phyloP scores from a whole-genome alignment of 2,113 vertebrate genomes.

The Phalacrocorax pelagicus region DNA sequence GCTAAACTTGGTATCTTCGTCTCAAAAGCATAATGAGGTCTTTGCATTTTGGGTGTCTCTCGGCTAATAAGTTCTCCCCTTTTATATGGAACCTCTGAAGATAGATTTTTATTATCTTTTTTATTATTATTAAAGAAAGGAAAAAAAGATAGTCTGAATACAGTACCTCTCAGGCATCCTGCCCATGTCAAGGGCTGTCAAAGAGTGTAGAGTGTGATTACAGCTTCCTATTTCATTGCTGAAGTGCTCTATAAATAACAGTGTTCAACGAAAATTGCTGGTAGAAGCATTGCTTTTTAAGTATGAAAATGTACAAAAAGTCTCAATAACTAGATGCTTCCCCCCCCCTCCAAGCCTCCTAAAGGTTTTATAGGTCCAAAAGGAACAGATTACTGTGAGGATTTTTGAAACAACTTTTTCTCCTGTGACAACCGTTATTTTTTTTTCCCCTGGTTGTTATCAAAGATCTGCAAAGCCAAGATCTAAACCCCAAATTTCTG shows the following conservation, averaged over 20 bases:
- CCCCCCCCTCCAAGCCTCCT: neutral
- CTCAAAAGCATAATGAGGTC: neutral
- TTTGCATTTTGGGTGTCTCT: neutral
- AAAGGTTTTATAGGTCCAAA: neutral
- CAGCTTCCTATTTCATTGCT: conserved; percentile 17
- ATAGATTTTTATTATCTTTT: neutral
- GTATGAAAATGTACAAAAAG: neutral
- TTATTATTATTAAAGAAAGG: neutral
- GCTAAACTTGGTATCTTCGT: neutral
- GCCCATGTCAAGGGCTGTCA: conserved; percentile 16
- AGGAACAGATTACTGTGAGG: neutral
- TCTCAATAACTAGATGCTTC: neutral
- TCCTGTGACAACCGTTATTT: neutral
- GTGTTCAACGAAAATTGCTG: conserved; percentile 28
- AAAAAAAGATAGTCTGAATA: neutral
- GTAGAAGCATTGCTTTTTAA: conserved; percentile 26
- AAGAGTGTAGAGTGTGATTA: neutral
- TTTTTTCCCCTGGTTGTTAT: neutral
- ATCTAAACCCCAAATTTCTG: neutral
- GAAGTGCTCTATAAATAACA: conserved; percentile 47
- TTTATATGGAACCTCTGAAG: neutral
- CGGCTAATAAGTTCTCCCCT: conserved; percentile 13
- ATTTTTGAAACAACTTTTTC: neutral
- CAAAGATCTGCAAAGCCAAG: neutral
- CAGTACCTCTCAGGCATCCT: conserved; percentile 7